Base-by-base conservation (phyloP, 2,113 vertebrate species). In the Beaufortia kweichowensis region DNA sequence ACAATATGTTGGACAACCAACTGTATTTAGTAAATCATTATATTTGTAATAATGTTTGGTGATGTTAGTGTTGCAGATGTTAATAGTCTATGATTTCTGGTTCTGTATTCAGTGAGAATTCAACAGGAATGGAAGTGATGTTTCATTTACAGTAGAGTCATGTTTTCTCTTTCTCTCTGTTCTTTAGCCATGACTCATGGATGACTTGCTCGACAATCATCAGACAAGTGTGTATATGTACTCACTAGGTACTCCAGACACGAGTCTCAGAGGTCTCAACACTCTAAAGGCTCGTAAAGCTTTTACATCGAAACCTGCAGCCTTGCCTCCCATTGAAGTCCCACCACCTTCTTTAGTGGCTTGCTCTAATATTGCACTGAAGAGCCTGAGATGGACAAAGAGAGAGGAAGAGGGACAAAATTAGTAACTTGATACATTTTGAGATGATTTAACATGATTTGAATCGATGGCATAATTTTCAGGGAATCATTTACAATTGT, bases 301-400 rank as follows among this genome's bases (percentile, higher is more conserved):
- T 88, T 99, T 99, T 77, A 99, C 97, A 33, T 99, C 97, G 0
- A 99, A 99, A 80, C 95, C 97, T 0, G 96, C 96, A 9, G 96
- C 96, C 88, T 99, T 99, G 57, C 97, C 96, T 87, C 97, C 96
- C 41, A 98, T 94, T 66, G 96, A 94, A 56, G 95, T 97, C 61
- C 90, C 93, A 57, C 96, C 96, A 0, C 98, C 96, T 75, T 92
- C 95, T 92, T 99, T 98, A 82, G 96, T 99, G 80, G 96, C 96
- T 94, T 98, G 97, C 90, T 99, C 97, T 94, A 99, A 93, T 93
- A 99, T 99, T 81, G 97, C 97, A 90, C 96, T 98, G 91, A 99
- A 99, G 92, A 99, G 94, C 91, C 97, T 99, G 86, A 79, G 11
- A 80, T 15, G 89, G 83, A 79, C 84, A 90, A 79, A 48, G 28